Percentiles rank a stretch among this genome's conserved stretches.
These are phyloP conservation scores for Silvanus unidentatus DNA, from an alignment of 2,888 invertebrate genomes.

Conservation along the genomic window DNA sequence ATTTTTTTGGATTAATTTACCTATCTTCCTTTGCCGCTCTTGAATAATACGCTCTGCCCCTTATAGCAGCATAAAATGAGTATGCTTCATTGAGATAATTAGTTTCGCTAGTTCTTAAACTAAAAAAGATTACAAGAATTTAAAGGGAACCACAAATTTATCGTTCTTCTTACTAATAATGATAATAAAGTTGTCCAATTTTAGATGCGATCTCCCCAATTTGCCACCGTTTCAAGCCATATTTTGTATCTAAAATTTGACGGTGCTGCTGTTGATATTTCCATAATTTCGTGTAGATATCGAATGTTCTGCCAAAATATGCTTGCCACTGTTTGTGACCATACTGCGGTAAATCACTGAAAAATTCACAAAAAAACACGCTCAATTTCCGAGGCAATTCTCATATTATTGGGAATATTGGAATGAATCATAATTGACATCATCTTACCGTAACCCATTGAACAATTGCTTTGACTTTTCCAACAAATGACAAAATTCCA, in stretches of 20 bases:
- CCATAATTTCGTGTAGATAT: slow-evolving; percentile 96
- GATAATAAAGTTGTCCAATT: slow-evolving; percentile 97
- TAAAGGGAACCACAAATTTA: background rate
- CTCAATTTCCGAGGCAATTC: background rate
- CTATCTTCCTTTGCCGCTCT: slow-evolving; percentile 89
- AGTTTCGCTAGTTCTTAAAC: slow-evolving; percentile 92
- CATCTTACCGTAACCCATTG: slow-evolving; percentile 79
- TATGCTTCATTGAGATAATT: slow-evolving; percentile 94
- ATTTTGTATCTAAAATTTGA: slow-evolving; percentile 83
- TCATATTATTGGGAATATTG: too few relatives aligned
- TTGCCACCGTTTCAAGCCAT: slow-evolving; percentile 95
- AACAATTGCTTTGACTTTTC: slow-evolving; percentile 97
- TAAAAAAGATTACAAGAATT: slow-evolving; percentile 44
- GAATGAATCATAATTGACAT: background rate
- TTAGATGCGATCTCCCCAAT: slow-evolving; percentile 98
- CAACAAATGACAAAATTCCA: slow-evolving; percentile 92
- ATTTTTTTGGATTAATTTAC: slow-evolving; percentile 36
- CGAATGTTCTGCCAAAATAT: slow-evolving; percentile 94
- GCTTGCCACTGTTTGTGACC: slow-evolving; percentile 98
- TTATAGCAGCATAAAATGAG: slow-evolving; percentile 92
- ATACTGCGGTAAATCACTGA: slow-evolving; percentile 93
- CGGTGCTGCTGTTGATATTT: slow-evolving; percentile 97
- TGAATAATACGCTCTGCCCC: slow-evolving; percentile 90
- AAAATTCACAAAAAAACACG: slow-evolving; percentile 24
- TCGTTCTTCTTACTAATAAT: slow-evolving; percentile 77